Evolutionary conservation across 64 coral and sea anemone genomes (phyloP), one percentile per base, ranked within the genome.

Genomic region (Stylophora pistillata): DNA sequence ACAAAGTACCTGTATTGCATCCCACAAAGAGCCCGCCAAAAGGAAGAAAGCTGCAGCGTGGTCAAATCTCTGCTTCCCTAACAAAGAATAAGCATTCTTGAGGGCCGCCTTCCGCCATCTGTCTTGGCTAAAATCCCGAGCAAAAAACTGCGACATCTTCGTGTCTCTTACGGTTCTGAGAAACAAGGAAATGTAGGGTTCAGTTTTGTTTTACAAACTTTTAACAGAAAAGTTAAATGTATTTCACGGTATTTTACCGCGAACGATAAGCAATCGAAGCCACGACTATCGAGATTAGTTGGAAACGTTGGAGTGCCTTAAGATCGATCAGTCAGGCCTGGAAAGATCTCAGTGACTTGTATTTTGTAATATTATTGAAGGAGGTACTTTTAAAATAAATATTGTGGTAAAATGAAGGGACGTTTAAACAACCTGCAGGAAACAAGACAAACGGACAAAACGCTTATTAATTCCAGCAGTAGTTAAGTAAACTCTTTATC

Each of bases 11-110:
- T 95, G 97, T 58, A 99, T 86, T 16, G 97, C 97, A 85, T 99
- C 97, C 97, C 93, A 99, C 12, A 99, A 85, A 26, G 97, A 88
- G 29, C 94, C 97, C 41, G 97, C 94, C n/a, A 99, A 76, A 10
- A 99, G 85, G 72, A 99, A 99, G 54, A 99, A 99, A 0, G 97
- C 97, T 14, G 93, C 97, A 58, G 97, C 97, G 70, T 99, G 97
- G 60, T 99, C 97, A 79, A 99, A 99, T 30, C 97, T 92, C 88
- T 99, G 97, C 60, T 92, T 99, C n/a, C 97, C 94, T 13, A 99
- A 61, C 54, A 99, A 58, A 27, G 94, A 94, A 53, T 99, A 99
- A 3, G 97, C 97, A 65, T 99, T 99, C 78, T 99, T 99, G 12
- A 99, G 58, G 55, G 97, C 97, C 5, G 97, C 97, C 59, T 99